Evolutionary conservation across 2,888 invertebrate species (phyloP).

Genomic region (Cryptops parisi): DNA sequence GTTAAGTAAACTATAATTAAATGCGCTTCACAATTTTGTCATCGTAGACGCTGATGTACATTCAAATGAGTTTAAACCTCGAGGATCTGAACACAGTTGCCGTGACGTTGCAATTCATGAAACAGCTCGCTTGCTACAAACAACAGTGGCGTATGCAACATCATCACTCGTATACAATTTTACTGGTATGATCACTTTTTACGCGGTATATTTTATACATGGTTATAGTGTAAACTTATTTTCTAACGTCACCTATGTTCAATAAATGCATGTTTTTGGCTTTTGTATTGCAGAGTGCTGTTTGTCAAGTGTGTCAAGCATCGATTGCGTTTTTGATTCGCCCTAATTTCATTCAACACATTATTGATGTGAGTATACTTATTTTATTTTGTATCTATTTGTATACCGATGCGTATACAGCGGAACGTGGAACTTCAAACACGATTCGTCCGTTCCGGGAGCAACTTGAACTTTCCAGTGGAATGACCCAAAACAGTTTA

Average conservation of each 20-base stretch:
- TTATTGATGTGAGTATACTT: slow-evolving; percentile 29
- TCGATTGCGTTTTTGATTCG: slow-evolving; percentile 25
- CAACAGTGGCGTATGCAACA: slow-evolving; percentile 30
- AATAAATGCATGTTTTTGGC: not conserved
- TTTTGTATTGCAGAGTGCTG: slow-evolving; percentile 16
- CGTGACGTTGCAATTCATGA: slow-evolving; percentile 26
- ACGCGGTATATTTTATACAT: no score
- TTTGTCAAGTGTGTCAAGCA: slow-evolving; percentile 18
- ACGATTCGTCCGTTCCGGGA: no score
- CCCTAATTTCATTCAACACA: slow-evolving; percentile 29
- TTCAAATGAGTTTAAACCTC: slow-evolving; percentile 4
- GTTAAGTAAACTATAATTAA: not conserved
- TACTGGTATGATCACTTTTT: slow-evolving; percentile 31
- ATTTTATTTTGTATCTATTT: no score
- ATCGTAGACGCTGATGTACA: slow-evolving; percentile 7
- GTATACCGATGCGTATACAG: no score
- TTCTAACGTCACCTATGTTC: no score
- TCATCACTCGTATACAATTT: slow-evolving; percentile 25
- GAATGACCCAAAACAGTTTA: no score
- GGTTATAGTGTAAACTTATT: no score
- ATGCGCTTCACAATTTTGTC: no score
- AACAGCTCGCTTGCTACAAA: slow-evolving; percentile 25
- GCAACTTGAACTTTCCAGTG: no score
- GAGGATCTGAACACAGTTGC: slow-evolving; percentile 10
- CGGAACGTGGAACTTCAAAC: no score